phyloP scores from a whole-genome alignment of 2,888 invertebrate genomes.

The Dendrolimus houi region DNA sequence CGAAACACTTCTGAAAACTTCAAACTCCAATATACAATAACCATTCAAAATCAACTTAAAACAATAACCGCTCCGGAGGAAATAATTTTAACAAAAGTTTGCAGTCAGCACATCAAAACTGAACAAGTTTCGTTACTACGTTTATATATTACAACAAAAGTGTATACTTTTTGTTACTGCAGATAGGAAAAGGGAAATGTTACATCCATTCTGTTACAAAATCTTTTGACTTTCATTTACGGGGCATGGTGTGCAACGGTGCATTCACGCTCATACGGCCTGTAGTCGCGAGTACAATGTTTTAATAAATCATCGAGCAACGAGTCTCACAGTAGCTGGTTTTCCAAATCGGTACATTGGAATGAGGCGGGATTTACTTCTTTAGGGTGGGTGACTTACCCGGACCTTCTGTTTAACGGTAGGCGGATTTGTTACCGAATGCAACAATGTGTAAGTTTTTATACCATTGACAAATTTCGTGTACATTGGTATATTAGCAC shows the following conservation, averaged over 20 bases:
- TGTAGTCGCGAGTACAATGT: conserved; percentile 43
- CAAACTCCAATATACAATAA: neutral
- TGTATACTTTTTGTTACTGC: neutral
- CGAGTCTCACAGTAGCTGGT: conserved; percentile 46
- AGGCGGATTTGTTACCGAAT: conserved; percentile 23
- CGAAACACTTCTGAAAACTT: neutral
- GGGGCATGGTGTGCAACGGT: conserved; percentile 30
- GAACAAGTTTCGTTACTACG: neutral
- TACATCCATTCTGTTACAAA: conserved; percentile 8
- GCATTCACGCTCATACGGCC: conserved; percentile 37
- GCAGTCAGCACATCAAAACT: neutral
- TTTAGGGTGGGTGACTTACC: conserved; percentile 17
- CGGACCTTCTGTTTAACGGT: conserved; percentile 28
- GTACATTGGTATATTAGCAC: no score
- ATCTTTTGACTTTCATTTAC: conserved; percentile 10
- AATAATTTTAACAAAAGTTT: neutral
- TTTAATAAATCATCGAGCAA: conserved; percentile 52
- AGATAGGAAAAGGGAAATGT: neutral
- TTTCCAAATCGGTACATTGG: conserved; percentile 46
- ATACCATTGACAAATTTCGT: no score
- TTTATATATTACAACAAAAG: neutral
- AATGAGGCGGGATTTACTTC: conserved; percentile 46
- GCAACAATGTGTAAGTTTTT: no score
- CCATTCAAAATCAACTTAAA: neutral
- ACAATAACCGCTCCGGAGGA: neutral